Evolutionary conservation across 2,888 invertebrate genomes (phyloP).

Genomic region (Sipha maydis): DNA sequence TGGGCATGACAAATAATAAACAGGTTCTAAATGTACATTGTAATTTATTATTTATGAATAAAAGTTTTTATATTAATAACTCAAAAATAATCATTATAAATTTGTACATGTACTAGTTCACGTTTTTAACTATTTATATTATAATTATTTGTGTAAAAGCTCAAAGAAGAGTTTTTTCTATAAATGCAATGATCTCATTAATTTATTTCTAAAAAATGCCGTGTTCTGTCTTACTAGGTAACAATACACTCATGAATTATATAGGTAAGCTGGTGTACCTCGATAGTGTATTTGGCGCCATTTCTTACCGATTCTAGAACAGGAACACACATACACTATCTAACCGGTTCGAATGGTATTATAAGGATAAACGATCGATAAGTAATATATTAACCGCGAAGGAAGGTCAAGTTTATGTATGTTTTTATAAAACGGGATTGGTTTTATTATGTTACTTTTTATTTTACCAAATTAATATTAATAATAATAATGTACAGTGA

Average conservation of each 20-base stretch:
- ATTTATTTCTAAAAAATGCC: not conserved
- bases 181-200: not conserved
- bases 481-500: not conserved
- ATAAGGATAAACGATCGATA: conserved; percentile 11
- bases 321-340: not conserved
- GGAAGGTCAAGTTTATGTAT: conserved; percentile 47
- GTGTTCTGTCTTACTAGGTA: not conserved
- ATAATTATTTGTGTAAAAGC: not conserved
- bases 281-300: conserved; percentile 1
- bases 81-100: too few species aligned
- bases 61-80: too few species aligned
- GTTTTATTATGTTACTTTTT: conserved; percentile 25
- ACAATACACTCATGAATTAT: not conserved
- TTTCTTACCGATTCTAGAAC: not conserved
- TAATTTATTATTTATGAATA: too few species aligned
- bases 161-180: not conserved
- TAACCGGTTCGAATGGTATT: conserved; percentile 26
- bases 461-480: not conserved
- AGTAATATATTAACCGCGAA: not conserved
- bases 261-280: not conserved
- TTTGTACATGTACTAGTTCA: not conserved
- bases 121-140: not conserved
- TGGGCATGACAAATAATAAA: too few species aligned
- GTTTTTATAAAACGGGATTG: not conserved
- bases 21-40: too few species aligned